phyloP scores from a whole-genome alignment of 2,113 vertebrate genomes.

The Daphoenositta chrysoptera region DNA sequence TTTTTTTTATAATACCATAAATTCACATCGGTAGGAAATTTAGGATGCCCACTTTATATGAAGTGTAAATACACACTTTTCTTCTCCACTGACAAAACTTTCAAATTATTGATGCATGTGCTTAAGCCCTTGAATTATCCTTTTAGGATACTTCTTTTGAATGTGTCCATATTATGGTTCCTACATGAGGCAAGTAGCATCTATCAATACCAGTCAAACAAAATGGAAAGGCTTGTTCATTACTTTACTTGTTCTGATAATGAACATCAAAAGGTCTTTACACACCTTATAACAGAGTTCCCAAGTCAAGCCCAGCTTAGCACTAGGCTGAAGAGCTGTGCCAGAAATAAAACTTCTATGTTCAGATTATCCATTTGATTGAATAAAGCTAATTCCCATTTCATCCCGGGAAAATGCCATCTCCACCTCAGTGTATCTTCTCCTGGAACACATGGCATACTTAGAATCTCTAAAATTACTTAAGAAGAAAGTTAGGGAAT shows the following conservation, averaged over 20 bases:
- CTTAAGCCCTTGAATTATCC: neutral
- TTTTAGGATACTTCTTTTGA: neutral
- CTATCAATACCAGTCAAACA: neutral
- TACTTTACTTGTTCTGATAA: neutral
- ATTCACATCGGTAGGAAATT: neutral
- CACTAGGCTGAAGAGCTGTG: neutral
- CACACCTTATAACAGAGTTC: neutral
- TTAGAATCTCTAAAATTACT: neutral
- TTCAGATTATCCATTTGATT: neutral
- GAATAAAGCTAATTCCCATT: neutral
- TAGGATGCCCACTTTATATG: neutral
- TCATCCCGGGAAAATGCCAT: neutral
- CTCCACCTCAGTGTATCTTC: neutral
- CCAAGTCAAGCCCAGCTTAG: fast-evolving
- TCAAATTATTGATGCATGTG: neutral
- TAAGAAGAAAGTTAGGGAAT: neutral
- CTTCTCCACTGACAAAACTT: neutral
- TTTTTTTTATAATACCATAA: neutral
- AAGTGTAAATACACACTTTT: neutral
- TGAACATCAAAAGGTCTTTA: neutral
- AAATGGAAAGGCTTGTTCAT: neutral
- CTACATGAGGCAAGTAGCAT: neutral
- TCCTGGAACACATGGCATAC: fast-evolving
- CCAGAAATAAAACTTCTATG: neutral
- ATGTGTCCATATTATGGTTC: neutral